phyloP scores from a whole-genome alignment of 2,888 invertebrate genomes.

The Acronicta leporina region DNA sequence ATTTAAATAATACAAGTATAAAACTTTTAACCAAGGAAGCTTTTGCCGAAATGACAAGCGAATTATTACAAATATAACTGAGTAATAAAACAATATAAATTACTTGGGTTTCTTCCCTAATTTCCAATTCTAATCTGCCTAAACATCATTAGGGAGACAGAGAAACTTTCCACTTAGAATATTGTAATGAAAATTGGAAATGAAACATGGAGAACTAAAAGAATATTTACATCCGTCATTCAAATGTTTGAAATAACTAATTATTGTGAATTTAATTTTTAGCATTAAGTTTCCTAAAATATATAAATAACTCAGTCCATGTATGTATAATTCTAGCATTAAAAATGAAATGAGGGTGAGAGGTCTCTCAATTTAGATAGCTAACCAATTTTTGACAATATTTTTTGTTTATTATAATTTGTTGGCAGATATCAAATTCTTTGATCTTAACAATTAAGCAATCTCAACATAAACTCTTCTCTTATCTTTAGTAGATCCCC shows the following conservation, averaged over 20 bases:
- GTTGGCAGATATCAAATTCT: background rate
- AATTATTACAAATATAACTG: conserved; percentile 47
- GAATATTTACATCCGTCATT: conserved; percentile 59
- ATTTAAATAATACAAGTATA: conserved; percentile 38
- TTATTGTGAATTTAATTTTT: conserved; percentile 4
- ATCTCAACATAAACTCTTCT: conserved; percentile 1
- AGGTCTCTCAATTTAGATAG: too few species aligned
- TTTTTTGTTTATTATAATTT: background rate
- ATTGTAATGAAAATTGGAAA: conserved; percentile 63
- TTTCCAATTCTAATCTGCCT: conserved; percentile 68
- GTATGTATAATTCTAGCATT: background rate
- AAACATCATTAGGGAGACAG: conserved; percentile 65
- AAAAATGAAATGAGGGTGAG: background rate
- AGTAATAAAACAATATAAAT: conserved; percentile 64
- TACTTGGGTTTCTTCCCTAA: conserved; percentile 55
- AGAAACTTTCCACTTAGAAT: conserved; percentile 73
- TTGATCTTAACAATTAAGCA: background rate
- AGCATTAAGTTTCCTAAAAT: background rate
- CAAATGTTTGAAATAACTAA: conserved; percentile 28
- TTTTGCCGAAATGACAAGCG: conserved; percentile 47
- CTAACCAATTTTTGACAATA: too few species aligned
- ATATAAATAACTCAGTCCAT: background rate
- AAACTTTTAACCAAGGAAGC: conserved; percentile 39
- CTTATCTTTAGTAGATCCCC: background rate
- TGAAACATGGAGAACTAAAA: conserved; percentile 54